Evolutionary conservation across 1,140 invertebrate species (phyloP), one percentile per base, ranked within the genome.

Genomic region (Pogonognathellus flavescens): DNA sequence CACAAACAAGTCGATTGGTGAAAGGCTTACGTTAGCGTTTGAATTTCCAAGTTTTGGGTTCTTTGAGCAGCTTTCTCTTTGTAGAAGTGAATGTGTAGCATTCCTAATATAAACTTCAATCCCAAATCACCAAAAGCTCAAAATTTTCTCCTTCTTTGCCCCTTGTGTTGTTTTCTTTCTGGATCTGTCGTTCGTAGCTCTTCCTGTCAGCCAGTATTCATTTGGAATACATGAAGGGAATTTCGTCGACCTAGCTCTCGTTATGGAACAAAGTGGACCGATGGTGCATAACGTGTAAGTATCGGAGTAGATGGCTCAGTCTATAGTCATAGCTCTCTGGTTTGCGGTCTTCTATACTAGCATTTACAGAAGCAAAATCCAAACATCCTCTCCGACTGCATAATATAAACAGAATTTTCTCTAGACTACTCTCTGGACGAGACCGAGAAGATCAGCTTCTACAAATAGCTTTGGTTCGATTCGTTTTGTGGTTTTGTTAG

Each of bases 1-100:
- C 62, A 66, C 62, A 66, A 66, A 66, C 62, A 66, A 66, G 62
- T 25, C 62, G 62, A 66, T 66, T 66, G 62, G 62, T 31, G 22
- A 66, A 66, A 66, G 62, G 22, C 22, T 66, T 66, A 66, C 62
- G 62, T 66, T 18, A 11, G 20, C 62, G 62, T 66, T 66, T 66
- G 62, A 66, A 66, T 66, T 60, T 31, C 22, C 62, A 66, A 66
- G 62, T 66, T 66, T 11, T 31, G 62, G 20, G 11, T 66, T 22
- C 62, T 66, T 66, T 66, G 62, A 66, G 62, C 20, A 14, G 22
- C 62, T 66, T 66, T 66, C 60, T 18, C 22, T 55, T 66, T 25
- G 31, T 41, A 41, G 13, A 66, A 25, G 22, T 25, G 62, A 41
- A 25, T 66, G 62, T 14, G 6, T 10, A 66, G 11, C 62, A 66